Base-by-base conservation (phyloP, 2,797 vertebrate genomes). In the Arrhamphus sclerolepis region DNA sequence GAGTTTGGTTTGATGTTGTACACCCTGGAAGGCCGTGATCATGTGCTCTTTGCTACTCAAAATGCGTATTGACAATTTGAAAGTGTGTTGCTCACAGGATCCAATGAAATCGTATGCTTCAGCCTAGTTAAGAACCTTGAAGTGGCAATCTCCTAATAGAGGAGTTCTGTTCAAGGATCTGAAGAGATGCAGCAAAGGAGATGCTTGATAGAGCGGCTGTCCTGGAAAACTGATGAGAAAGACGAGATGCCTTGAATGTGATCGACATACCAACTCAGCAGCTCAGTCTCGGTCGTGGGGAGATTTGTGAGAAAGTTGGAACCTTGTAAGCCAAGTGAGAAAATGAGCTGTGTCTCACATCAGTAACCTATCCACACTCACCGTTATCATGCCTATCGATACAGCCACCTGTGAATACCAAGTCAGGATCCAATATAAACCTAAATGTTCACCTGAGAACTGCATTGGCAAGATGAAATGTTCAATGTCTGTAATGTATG, bases 71-170 rank as follows among this genome's bases (percentile, higher is more conserved):
- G 83, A 81, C 72, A 70, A 59, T 65, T 61, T 76, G 66, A 84
- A 77, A 54, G 68, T 31, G 72, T 67, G 75, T 64, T 75, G 75
- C 56, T 79, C 52, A 22, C 21, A 19, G 65, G 51, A 65, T 66
- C 52, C 75, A 71, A 44, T 83, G 80, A 79, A 84, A 90, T 83
- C 58, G 62, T 73, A 81, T 77, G 72, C 70, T 87, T 83, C 60
- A 78, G 64, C 65, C 72, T 60, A 68, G 81, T 86, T 83, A 78
- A 87, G 75, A 80, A 75, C 70, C 80, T 65, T 58, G 57, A 56
- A 82, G 77, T 74, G 80, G 72, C 28, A 46, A 66, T 78, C 62
- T 83, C 84, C 80, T 84, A 87, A 87, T 88, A 65, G 78, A 81
- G 62, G 77, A 82, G 71, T 72, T 57, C 58, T 82, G 60, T 68